phyloP scores from a whole-genome alignment of 2,113 vertebrate genomes.

The Callionymus lyra region DNA sequence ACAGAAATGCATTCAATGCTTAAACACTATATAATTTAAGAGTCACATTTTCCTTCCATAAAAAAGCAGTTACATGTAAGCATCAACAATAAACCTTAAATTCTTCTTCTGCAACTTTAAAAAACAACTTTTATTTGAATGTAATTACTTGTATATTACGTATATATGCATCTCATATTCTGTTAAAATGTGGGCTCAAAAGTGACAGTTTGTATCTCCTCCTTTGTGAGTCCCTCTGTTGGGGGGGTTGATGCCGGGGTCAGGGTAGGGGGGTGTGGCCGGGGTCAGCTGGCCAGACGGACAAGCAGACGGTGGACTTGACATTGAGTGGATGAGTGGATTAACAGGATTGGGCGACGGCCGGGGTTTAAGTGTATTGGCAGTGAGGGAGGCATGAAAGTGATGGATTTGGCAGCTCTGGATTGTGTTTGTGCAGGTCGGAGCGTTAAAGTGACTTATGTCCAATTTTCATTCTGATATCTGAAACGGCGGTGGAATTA shows the following conservation, averaged over 20 bases:
- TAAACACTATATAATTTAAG: no score
- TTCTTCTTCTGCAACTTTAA: no score
- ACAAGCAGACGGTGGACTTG: slow-evolving; percentile 60
- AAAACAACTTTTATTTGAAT: no score
- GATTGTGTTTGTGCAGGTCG: slow-evolving; percentile 1
- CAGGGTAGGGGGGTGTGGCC: slow-evolving; percentile 56
- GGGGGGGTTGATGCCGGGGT: slow-evolving; percentile 27
- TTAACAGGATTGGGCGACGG: slow-evolving; percentile 40
- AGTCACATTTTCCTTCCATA: no score
- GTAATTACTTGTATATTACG: neutral
- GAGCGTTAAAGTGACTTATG: neutral
- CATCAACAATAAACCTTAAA: no score
- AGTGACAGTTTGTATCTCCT: neutral
- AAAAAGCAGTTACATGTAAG: no score
- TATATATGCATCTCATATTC: no score
- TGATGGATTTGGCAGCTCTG: slow-evolving; percentile 10
- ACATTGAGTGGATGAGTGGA: slow-evolving; percentile 57
- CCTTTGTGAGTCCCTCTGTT: neutral
- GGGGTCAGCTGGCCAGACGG: slow-evolving; percentile 50
- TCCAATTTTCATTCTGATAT: no score
- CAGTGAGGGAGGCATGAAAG: slow-evolving; percentile 14
- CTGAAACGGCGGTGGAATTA: no score
- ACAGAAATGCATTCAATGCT: no score
- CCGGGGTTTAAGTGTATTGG: slow-evolving; percentile 25
- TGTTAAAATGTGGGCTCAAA: neutral